Conservation (phyloP, 2,797 vertebrate genomes). For the Schizopygopsis pylzovi region DNA sequence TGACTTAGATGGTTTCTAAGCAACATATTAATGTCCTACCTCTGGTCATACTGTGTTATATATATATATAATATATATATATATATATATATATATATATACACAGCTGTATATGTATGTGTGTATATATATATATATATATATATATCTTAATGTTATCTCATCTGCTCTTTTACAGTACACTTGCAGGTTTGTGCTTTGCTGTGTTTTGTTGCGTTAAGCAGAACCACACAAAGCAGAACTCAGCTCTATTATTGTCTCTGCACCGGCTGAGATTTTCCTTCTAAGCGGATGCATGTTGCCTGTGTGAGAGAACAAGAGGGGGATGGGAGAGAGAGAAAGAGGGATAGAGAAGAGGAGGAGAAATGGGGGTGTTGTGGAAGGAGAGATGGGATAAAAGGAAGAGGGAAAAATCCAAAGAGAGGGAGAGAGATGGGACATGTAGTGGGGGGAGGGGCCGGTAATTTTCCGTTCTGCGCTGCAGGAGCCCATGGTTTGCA, state of each 20-base stretch:
- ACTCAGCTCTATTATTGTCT: slow-evolving; percentile 6
- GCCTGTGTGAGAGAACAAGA: slow-evolving; percentile 22
- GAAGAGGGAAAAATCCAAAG: slow-evolving; percentile 65
- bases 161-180: not conserved
- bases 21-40: not conserved
- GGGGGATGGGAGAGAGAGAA: slow-evolving; percentile 12
- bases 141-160: not conserved
- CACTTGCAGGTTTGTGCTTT: not conserved
- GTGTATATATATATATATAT: too few species aligned
- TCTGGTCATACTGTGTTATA: too few species aligned
- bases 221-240: not conserved
- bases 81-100: too few species aligned
- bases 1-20: not conserved
- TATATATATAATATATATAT: too few species aligned
- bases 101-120: too few species aligned
- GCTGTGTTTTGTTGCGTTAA: not conserved
- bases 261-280: slow-evolving; percentile 11
- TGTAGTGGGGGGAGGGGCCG: slow-evolving; percentile 72
- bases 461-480: slow-evolving; percentile 81
- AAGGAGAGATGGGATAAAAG: slow-evolving; percentile 60
- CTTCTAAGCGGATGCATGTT: slow-evolving; percentile 17
- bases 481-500: slow-evolving; percentile 69
- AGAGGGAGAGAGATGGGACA: slow-evolving; percentile 6
- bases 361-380: slow-evolving; percentile 58
- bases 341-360: slow-evolving; percentile 35